Percentiles rank a stretch among this genome's conserved stretches.
These are phyloP conservation scores for Vanessa atalanta DNA, from an alignment of 1,140 invertebrate genomes.

Conservation along the genomic window DNA sequence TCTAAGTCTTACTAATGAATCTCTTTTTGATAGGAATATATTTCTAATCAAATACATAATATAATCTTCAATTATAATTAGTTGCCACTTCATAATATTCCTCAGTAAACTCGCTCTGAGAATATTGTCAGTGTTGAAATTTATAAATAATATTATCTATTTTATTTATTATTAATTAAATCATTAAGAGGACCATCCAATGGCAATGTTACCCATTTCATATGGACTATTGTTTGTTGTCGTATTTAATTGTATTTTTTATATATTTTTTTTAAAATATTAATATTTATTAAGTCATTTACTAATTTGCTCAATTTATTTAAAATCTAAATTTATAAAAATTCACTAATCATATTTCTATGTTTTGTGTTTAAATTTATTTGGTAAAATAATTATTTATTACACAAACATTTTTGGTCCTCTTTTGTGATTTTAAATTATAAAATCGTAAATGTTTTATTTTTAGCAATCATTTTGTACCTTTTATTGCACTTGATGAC, in stretches of 20 bases:
- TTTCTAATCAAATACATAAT: neutral
- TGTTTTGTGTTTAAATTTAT: no score
- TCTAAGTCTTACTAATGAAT: constrained; percentile 14
- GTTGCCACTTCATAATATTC: constrained; percentile 11
- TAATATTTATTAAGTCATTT: neutral
- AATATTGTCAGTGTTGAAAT: constrained; percentile 2
- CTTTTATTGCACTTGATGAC: constrained; percentile 19
- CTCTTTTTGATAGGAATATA: neutral
- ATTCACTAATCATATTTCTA: no score
- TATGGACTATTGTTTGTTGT: neutral
- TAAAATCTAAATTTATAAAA: neutral
- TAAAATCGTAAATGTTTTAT: neutral
- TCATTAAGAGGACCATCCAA: neutral
- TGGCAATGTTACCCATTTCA: neutral
- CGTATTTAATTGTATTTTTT: neutral
- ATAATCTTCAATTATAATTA: neutral
- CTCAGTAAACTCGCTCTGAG: neutral
- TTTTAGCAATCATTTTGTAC: constrained; percentile 15
- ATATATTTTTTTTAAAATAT: neutral
- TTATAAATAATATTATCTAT: neutral
- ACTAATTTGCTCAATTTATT: constrained; percentile 10
- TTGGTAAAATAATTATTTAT: neutral
- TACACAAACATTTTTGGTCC: constrained; percentile 1
- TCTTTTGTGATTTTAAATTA: constrained; percentile 4
- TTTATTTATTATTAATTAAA: neutral